A percentile compares a stretch with the other conserved stretches of the same genome.
Evolutionary conservation across 2,888 invertebrate genomes (phyloP).

Genomic region (Sarcophaga variegata): DNA sequence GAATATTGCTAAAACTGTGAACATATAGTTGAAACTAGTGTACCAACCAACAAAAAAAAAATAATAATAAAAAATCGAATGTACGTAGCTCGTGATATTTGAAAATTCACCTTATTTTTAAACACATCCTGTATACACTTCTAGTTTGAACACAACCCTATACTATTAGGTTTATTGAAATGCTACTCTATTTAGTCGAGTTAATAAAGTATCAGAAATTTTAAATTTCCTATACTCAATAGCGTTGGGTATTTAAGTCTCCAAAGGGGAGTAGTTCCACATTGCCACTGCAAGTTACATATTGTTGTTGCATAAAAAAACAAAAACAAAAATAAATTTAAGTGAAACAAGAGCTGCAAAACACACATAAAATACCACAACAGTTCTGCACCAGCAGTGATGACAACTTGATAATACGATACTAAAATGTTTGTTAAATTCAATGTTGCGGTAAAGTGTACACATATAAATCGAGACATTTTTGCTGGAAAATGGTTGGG

Average conservation of each 20-base stretch:
- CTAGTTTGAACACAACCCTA: too few species aligned
- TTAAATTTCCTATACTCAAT: neutral
- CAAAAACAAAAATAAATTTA: neutral
- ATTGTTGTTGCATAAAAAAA: conserved; percentile 16
- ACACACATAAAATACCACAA: conserved; percentile 58
- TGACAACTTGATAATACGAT: conserved; percentile 73
- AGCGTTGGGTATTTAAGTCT: neutral
- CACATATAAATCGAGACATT: neutral
- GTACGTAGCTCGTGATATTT: too few species aligned
- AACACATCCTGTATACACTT: too few species aligned
- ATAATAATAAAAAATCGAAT: too few species aligned
- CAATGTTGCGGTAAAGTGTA: conserved; percentile 62
- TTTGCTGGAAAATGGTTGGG: conserved; percentile 17
- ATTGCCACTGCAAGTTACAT: neutral
- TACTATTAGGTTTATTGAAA: too few species aligned
- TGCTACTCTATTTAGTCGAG: too few species aligned
- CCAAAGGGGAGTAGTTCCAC: neutral
- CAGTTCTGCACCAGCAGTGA: conserved; percentile 72
- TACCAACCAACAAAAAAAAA: too few species aligned
- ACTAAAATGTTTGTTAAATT: conserved; percentile 70
- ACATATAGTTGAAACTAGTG: too few species aligned
- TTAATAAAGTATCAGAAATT: conserved; percentile 9
- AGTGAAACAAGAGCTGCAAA: conserved; percentile 1
- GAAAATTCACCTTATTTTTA: too few species aligned
- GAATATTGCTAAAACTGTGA: too few species aligned